These are phyloP conservation scores for Drosophila rubida DNA, from an alignment of 2,888 invertebrate species.

Conservation along the genomic window DNA sequence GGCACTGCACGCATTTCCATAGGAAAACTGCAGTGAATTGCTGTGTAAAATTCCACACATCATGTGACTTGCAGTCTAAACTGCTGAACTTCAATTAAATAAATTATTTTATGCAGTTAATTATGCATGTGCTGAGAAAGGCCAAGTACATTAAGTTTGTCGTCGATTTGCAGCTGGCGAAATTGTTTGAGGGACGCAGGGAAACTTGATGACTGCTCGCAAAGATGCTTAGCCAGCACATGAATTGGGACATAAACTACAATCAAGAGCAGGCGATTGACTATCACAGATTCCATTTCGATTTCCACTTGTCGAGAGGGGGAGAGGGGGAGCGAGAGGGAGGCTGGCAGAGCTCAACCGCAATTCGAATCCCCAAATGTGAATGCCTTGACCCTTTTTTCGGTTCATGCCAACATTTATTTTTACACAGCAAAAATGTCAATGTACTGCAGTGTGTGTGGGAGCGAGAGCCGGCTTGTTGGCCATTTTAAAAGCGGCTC, in stretches of 20 bases:
- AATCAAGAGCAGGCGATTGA: slow-evolving; percentile 35
- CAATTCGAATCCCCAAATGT: slow-evolving; percentile 31
- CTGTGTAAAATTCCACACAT: no score
- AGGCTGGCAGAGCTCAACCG: slow-evolving; percentile 22
- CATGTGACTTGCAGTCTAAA: no score
- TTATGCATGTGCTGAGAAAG: no score
- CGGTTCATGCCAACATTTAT: slow-evolving; percentile 42
- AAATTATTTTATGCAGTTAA: slow-evolving; percentile 70
- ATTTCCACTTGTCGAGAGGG: slow-evolving; percentile 20
- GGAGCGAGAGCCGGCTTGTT: slow-evolving; percentile 20
- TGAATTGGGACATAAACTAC: slow-evolving; percentile 28
- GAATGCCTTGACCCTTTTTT: slow-evolving; percentile 43
- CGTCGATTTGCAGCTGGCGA: no score
- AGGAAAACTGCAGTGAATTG: no score
- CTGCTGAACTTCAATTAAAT: slow-evolving; percentile 74
- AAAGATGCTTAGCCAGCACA: no score
- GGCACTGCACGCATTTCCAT: no score
- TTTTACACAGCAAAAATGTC: slow-evolving; percentile 58
- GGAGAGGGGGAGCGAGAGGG: not conserved
- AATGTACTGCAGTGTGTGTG: slow-evolving; percentile 35
- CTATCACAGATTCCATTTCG: slow-evolving; percentile 34
- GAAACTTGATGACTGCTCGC: no score
- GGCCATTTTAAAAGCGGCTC: slow-evolving; percentile 38
- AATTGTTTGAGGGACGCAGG: no score
- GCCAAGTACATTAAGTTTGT: no score